Evolutionary conservation across 1,140 invertebrate species (phyloP), one percentile per base, ranked within the genome.

Genomic region (Meloidogyne exigua): DNA sequence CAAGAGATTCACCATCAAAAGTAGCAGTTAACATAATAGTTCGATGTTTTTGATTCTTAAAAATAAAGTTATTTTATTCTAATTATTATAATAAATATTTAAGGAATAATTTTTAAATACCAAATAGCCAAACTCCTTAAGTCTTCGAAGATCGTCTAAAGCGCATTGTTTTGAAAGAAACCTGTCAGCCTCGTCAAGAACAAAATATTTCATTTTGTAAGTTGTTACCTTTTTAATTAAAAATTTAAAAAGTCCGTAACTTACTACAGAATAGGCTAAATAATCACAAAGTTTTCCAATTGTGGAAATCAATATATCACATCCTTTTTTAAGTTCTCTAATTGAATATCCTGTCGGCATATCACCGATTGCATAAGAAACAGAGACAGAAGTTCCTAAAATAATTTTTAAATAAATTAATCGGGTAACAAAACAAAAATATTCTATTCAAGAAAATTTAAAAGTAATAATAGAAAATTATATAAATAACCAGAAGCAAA

Each of bases 1-100:
- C 36, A 18, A 73, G 68, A n/a, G 49, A n/a, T 12, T 70, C 68
- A 32, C 0, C 57, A 26, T 71, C 78, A 62, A 79, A 81, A 13
- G 77, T 79, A 9, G 77, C 77, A 42, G 78, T 79, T 70, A 79
- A 79, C 78, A 79, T 62, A 5, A 79, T 32, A 13, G 77, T 79
- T 12, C 77, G 77, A 28, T 79, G 78, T 13, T 62, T 36, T 25
- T 23, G 68, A 15, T 73, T 76, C 76, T 78, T 32, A 32, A 57
- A 36, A 64, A 57, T n/a, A 9, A 18, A 57, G n/a, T 57, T 57
- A 57, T n/a, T n/a, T n/a, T n/a, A n/a, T n/a, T n/a, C n/a, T n/a
- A n/a, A n/a, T n/a, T n/a, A n/a, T n/a, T n/a, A n/a, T n/a, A n/a
- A n/a, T n/a, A n/a, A n/a, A n/a, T n/a, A n/a, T n/a, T n/a, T n/a